Conservation (phyloP, 2,797 vertebrate genomes). For the Halcyon badia region DNA sequence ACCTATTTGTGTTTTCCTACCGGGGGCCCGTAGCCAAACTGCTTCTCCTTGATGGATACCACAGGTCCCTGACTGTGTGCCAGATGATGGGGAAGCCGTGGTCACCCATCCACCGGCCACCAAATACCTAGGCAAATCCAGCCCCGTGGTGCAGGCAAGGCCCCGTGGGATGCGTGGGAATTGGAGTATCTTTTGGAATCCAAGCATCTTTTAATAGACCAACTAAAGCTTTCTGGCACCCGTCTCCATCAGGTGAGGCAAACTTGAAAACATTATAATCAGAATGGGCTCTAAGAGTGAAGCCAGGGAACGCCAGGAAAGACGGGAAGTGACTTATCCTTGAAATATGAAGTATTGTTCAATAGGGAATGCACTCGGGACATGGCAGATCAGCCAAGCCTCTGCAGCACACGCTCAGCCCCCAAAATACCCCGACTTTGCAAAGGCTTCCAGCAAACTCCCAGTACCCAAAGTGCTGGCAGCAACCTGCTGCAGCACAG, state of each 20-base stretch:
- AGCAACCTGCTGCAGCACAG: background rate
- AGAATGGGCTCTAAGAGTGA: background rate
- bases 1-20: background rate
- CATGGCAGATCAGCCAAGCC: background rate
- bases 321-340: slow-evolving; percentile 62
- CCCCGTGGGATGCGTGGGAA: background rate
- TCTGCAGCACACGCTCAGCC: background rate
- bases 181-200: background rate
- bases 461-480: background rate
- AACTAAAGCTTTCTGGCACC: background rate
- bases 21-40: fast-evolving
- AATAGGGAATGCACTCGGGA: background rate
- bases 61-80: background rate
- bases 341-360: slow-evolving; percentile 66
- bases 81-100: background rate
- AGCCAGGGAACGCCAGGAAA: slow-evolving; percentile 15
- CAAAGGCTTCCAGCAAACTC: background rate
- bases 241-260: background rate
- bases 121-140: background rate
- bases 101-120: background rate
- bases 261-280: background rate
- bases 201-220: background rate
- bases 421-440: background rate
- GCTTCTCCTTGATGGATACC: background rate
- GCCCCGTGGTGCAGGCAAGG: fast-evolving